Percentiles rank a stretch among this genome's conserved stretches.
Evolutionary conservation across 1,140 invertebrate species (phyloP).

Genomic region (Bathynomus jamesi): DNA sequence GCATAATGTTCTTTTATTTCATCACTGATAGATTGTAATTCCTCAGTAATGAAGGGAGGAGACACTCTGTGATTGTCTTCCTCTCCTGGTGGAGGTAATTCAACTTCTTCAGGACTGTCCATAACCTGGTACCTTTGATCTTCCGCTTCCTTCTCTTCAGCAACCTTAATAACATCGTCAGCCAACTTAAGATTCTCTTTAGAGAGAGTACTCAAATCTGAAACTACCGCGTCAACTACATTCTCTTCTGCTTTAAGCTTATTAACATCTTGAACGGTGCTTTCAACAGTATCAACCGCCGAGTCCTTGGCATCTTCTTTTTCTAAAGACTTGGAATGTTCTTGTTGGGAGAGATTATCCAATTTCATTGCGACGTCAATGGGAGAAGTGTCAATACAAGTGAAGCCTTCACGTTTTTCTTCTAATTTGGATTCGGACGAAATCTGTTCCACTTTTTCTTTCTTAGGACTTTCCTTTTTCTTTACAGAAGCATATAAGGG

Average conservation of each 20-base stretch:
- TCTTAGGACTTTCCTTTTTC: neutral
- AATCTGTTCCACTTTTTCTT: neutral
- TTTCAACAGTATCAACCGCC: neutral
- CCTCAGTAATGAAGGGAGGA: neutral
- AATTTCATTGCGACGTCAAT: neutral
- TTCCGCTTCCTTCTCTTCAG: neutral
- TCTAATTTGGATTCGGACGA: neutral
- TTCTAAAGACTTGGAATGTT: neutral
- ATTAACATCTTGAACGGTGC: neutral
- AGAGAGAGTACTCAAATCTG: no score
- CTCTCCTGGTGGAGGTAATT: neutral
- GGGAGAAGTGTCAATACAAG: no score
- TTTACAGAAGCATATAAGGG: slow-evolving; percentile 14
- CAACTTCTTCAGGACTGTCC: neutral
- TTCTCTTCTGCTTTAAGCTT: neutral
- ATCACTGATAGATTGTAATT: no score
- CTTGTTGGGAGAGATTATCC: neutral
- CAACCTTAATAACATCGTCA: no score
- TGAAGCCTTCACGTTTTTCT: neutral
- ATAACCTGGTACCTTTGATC: neutral
- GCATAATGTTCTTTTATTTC: neutral
- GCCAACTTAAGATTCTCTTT: no score
- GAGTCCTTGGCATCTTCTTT: neutral
- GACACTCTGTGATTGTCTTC: neutral
- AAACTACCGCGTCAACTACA: neutral